These are phyloP conservation scores for Lophius americanus DNA, from an alignment of 2,797 vertebrate species.

Conservation along the genomic window DNA sequence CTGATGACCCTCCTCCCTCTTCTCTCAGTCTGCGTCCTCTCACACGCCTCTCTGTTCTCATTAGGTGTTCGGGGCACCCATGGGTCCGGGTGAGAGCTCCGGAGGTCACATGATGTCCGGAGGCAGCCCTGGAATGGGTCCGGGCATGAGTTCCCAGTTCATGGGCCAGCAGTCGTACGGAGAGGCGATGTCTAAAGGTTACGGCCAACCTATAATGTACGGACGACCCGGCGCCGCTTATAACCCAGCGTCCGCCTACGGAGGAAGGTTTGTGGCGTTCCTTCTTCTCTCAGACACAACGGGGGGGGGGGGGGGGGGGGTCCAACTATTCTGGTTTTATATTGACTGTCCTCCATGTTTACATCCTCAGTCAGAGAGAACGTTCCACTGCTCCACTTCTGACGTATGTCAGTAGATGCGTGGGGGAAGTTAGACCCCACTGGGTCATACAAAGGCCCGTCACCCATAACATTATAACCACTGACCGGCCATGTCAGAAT, in stretches of 20 bases:
- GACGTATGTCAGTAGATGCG: too few relatives aligned
- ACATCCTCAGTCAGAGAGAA: too few relatives aligned
- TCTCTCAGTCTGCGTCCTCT: not conserved
- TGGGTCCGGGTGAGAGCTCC: slow-evolving; percentile 92
- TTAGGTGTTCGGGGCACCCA: slow-evolving; percentile 90
- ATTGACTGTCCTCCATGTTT: too few relatives aligned
- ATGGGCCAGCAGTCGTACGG: slow-evolving; percentile 90
- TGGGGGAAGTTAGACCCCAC: too few relatives aligned
- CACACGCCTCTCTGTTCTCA: not conserved
- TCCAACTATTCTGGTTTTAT: too few relatives aligned
- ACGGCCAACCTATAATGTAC: slow-evolving; percentile 89
- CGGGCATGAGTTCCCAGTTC: slow-evolving; percentile 84
- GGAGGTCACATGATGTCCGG: slow-evolving; percentile 90
- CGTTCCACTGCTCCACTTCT: too few relatives aligned
- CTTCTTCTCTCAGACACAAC: not conserved
- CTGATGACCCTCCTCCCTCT: not conserved
- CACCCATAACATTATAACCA: too few relatives aligned
- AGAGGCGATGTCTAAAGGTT: slow-evolving; percentile 86
- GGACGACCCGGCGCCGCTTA: slow-evolving; percentile 81
- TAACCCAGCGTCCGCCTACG: slow-evolving; percentile 71
- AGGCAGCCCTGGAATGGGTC: slow-evolving; percentile 86
- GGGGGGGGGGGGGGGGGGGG: too few relatives aligned
- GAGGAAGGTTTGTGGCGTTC: slow-evolving; percentile 69
- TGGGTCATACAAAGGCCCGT: too few relatives aligned
- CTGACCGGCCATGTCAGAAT: too few relatives aligned